A percentile compares a stretch with the other conserved stretches of the same genome.
Conservation (phyloP, 2,888 invertebrate species). For the Pharmacophagus antenor region DNA sequence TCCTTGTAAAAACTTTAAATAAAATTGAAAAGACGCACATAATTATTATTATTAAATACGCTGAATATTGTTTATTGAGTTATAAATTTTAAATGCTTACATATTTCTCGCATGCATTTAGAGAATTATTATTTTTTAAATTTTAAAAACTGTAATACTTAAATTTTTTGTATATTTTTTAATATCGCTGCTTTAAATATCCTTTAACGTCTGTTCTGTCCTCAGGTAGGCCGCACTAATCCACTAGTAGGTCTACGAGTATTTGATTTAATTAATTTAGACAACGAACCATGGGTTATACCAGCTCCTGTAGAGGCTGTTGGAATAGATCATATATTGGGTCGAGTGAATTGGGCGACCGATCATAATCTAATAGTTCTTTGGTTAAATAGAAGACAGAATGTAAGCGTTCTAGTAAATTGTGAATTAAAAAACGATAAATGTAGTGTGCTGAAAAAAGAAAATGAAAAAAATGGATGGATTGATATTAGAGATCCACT, state of each 20-base stretch:
- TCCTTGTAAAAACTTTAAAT: too few species aligned
- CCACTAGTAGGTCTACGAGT: slow-evolving; percentile 86
- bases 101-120: too few species aligned
- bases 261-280: slow-evolving; percentile 66
- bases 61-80: too few species aligned
- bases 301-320: slow-evolving; percentile 79
- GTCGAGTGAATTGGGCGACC: slow-evolving; percentile 87
- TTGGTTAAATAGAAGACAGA: slow-evolving; percentile 94
- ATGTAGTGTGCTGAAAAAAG: slow-evolving; percentile 63
- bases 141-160: too few species aligned
- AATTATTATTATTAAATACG: too few species aligned
- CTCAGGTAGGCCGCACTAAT: slow-evolving; percentile 86
- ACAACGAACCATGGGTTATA: slow-evolving; percentile 59
- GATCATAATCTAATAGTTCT: slow-evolving; percentile 84
- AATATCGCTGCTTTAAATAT: neutral
- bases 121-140: too few species aligned
- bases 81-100: too few species aligned
- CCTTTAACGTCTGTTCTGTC: slow-evolving; percentile 38
- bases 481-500: slow-evolving; percentile 81
- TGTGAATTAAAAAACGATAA: slow-evolving; percentile 74
- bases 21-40: too few species aligned
- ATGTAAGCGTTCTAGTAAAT: slow-evolving; percentile 80
- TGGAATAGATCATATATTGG: slow-evolving; percentile 83
- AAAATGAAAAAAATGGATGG: slow-evolving; percentile 86
- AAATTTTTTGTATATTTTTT: neutral